phyloP scores from a whole-genome alignment of 2,113 vertebrate genomes.

The Sminthopsis crassicaudata region DNA sequence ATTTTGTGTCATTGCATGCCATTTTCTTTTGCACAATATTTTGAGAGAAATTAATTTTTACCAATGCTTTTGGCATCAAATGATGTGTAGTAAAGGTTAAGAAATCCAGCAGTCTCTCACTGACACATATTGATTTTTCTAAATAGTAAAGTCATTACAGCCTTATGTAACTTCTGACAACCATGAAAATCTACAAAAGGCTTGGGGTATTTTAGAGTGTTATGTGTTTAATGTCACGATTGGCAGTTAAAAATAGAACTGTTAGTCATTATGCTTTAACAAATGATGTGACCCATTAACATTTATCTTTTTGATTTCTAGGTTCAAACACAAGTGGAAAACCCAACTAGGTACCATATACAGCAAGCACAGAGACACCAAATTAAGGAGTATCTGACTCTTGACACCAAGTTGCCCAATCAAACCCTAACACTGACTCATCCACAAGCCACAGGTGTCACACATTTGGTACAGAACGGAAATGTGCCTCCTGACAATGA shows the following conservation, averaged over 20 bases:
- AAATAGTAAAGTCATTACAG: not conserved
- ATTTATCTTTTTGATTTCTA: constrained; percentile 74
- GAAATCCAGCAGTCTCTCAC: not conserved
- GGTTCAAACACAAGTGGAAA: constrained; percentile 94
- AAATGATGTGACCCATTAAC: not conserved
- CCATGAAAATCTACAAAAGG: not conserved
- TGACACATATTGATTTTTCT: constrained; percentile 4
- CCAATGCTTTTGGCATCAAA: constrained; percentile 10
- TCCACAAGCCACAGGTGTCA: constrained; percentile 81
- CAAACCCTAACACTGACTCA: constrained; percentile 84
- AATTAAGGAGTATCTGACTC: constrained; percentile 92
- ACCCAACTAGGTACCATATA: constrained; percentile 89
- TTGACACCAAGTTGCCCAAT: constrained; percentile 89
- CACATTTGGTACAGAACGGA: constrained; percentile 86
- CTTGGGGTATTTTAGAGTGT: not conserved
- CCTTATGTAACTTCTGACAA: not conserved
- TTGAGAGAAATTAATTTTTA: not conserved
- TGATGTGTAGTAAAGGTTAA: constrained; percentile 19
- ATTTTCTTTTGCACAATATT: constrained; percentile 23
- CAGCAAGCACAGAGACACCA: constrained; percentile 92
- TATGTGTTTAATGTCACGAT: not conserved
- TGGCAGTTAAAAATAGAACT: not conserved
- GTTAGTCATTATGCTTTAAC: not conserved
- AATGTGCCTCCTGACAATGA: constrained; percentile 84
- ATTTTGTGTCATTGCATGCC: constrained; percentile 30